A percentile compares a stretch with the other conserved stretches of the same genome.
Evolutionary conservation across 92 coral and sea anemone species (phyloP).

Genomic region (Umimayanthus chanpuru): DNA sequence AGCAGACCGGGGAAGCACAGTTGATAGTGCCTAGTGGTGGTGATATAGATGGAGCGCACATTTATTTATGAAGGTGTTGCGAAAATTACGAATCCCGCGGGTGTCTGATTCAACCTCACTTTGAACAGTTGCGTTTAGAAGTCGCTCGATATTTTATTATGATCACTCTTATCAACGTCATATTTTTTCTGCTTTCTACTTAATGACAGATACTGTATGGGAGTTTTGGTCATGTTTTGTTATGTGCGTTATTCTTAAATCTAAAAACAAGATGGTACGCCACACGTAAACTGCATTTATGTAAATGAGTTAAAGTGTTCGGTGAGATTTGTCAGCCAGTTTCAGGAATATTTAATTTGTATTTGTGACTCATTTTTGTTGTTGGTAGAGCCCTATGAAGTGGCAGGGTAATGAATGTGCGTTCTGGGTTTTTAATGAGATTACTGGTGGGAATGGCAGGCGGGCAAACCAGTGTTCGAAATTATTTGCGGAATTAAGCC

Average conservation of each 20-base stretch:
- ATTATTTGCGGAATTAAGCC: not conserved
- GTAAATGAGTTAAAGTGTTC: conserved; percentile 20
- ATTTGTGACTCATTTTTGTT: conserved; percentile 23
- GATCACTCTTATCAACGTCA: not conserved
- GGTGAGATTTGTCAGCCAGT: conserved; percentile 6
- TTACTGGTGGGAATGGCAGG: conserved; percentile 2
- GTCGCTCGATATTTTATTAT: not conserved
- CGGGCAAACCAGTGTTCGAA: not conserved
- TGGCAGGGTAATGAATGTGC: conserved; percentile 13
- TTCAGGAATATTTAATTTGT: conserved; percentile 37
- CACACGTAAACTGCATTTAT: conserved; percentile 11
- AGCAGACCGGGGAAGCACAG: not conserved
- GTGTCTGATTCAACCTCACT: not conserved
- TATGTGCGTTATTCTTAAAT: not conserved
- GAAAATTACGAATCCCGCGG: not conserved
- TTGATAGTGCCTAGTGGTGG: not conserved
- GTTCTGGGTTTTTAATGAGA: conserved; percentile 21
- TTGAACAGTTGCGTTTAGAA: conserved; percentile 4
- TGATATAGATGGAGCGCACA: not conserved
- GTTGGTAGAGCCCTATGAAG: conserved; percentile 1
- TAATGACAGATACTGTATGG: not conserved
- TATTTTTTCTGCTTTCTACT: not conserved
- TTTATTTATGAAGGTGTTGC: not conserved
- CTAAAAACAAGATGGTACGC: not conserved
- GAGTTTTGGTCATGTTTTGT: not conserved